phyloP scores from a whole-genome alignment of 2,113 vertebrate species.

The Lontra canadensis region DNA sequence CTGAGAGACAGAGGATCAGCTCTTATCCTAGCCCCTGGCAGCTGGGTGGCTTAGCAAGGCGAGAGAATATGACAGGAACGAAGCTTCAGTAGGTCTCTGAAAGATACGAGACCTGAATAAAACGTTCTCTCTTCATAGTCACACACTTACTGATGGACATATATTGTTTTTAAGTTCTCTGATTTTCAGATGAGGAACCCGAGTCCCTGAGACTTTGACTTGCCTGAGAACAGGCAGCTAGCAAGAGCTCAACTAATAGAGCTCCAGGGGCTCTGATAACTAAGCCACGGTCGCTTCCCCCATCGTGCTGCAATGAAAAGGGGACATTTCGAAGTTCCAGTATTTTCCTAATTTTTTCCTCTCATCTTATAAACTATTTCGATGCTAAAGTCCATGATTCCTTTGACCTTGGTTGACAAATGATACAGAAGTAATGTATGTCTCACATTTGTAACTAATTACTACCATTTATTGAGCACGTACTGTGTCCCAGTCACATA shows the following conservation, averaged over 20 bases:
- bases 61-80: background rate
- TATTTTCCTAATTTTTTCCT: background rate
- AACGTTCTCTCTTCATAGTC: background rate
- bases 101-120: background rate
- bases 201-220: background rate
- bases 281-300: background rate
- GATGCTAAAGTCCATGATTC: background rate
- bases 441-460: background rate
- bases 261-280: background rate
- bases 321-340: background rate
- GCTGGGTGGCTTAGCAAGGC: background rate
- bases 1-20: background rate
- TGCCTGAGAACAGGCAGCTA: background rate
- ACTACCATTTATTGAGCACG: background rate
- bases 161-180: background rate
- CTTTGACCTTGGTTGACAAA: background rate
- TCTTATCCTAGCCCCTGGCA: background rate
- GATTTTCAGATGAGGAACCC: background rate
- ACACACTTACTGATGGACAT: background rate
- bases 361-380: background rate
- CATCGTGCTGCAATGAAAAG: background rate
- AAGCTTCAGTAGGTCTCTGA: background rate
- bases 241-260: background rate
- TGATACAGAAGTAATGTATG: background rate
- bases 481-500: background rate